These are phyloP conservation scores for Telmatochromis bifrenatus DNA, from an alignment of 2,113 vertebrate genomes.

Conservation along the genomic window DNA sequence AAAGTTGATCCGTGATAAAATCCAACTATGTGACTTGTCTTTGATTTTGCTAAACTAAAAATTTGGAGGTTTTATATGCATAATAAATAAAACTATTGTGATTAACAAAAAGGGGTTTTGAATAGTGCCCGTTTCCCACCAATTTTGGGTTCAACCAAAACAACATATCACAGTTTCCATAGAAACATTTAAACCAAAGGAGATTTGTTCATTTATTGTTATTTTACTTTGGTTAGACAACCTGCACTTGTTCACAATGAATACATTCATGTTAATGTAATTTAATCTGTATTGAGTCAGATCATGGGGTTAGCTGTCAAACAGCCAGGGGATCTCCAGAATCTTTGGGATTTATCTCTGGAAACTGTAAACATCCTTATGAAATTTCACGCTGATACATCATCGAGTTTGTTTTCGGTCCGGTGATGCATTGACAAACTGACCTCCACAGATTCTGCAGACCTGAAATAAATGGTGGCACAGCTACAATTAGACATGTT, in stretches of 20 bases:
- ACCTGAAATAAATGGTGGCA: not conserved
- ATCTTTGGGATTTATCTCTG: not conserved
- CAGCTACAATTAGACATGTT: not conserved
- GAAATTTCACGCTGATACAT: not conserved
- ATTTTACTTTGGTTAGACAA: not conserved
- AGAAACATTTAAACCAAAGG: not conserved
- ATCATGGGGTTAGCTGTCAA: not conserved
- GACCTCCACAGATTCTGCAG: not conserved
- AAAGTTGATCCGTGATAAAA: not conserved
- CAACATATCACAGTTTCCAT: not conserved
- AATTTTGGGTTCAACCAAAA: not conserved
- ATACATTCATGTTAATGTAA: not conserved
- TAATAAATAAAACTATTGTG: not conserved
- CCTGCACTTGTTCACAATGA: not conserved
- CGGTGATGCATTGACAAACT: not conserved
- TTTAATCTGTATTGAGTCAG: not conserved
- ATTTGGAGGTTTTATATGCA: not conserved
- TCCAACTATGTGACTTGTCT: not conserved
- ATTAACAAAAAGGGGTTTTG: not conserved
- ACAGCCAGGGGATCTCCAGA: not conserved
- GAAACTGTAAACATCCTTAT: not conserved
- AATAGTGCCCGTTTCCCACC: not conserved
- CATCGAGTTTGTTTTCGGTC: not conserved
- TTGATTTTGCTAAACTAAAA: not conserved
- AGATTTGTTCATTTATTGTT: not conserved